phyloP scores from a whole-genome alignment of 2,113 vertebrate species.

The Trichechus manatus region DNA sequence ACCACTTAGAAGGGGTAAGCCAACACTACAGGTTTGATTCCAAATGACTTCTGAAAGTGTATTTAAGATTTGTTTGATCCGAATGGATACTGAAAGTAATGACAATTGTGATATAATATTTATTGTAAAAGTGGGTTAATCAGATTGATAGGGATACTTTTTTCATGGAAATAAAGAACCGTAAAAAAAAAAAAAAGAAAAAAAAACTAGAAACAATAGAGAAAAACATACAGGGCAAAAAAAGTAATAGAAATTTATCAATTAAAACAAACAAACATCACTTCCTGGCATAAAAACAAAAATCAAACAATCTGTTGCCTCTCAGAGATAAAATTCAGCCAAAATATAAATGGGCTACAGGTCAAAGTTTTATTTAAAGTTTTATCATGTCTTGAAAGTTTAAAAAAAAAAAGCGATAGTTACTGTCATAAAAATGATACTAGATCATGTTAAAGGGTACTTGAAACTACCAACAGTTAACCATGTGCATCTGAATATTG shows the following conservation, averaged over 20 bases:
- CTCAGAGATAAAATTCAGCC: not conserved
- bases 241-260: not conserved
- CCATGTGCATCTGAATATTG: not conserved
- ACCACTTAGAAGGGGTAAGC: not conserved
- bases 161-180: not conserved
- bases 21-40: not conserved
- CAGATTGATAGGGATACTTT: not conserved
- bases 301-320: not conserved
- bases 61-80: not conserved
- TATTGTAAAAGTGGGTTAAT: slow-evolving; percentile 8
- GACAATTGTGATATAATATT: not conserved
- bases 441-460: not conserved
- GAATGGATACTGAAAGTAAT: not conserved
- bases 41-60: not conserved
- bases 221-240: not conserved
- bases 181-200: not conserved
- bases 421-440: not conserved
- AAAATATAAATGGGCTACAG: not conserved
- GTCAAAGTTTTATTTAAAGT: not conserved
- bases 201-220: not conserved
- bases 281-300: not conserved
- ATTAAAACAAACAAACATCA: not conserved
- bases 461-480: slow-evolving; percentile 11
- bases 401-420: not conserved
- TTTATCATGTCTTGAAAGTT: not conserved